Evolutionary conservation across 2,888 invertebrate genomes (phyloP), one percentile per base, ranked within the genome.

Genomic region (Erannis defoliaria): DNA sequence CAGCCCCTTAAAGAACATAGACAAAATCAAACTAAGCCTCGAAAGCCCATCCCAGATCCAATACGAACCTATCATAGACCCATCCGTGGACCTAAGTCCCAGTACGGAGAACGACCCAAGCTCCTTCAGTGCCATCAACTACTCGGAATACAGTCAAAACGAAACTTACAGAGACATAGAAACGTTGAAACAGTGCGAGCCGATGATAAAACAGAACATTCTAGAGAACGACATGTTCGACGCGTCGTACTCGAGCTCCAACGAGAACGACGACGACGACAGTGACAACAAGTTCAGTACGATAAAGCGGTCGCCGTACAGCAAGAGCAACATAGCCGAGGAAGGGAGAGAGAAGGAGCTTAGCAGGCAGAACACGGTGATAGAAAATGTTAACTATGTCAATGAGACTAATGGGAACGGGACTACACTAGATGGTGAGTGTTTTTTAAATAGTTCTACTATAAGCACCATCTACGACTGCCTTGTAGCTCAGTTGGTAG

Each of bases 211-310:
- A 62, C 93, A 93, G 84, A 93, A 93, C 45, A 93, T 93, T 75
- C 82, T 93, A 53, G 93, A 93, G 21, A 93, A 93, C 42, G 93
- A 93, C 51, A 93, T 92, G 86, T 93, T 93, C 55, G 93, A 93
- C 21, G 85, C 93, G 0, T 92, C 93, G 0, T 91, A 93, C 53
- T 93, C 93, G 0, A 93, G 93, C 71, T 92, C 93, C 0, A 90
- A 93, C 31, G 94, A 94, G 45, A 90, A 94, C 21, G 94, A 94
- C 21, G 93, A 94, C 45, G 94, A 95, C 33, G 95, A 95, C 55
- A 94, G 95, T 55, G 94, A 94, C 60, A 95, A 95, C 79, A 96
- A 96, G 81, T 96, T 94, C 80, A 95, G 96, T 43, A 96, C 96
- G 16, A 96, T 96, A 42, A 96, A 96, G 69, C 80, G 96, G 57